A percentile compares a stretch with the other conserved stretches of the same genome.
Conservation (phyloP, 2,888 invertebrate species). For the Parnassius orleans region DNA sequence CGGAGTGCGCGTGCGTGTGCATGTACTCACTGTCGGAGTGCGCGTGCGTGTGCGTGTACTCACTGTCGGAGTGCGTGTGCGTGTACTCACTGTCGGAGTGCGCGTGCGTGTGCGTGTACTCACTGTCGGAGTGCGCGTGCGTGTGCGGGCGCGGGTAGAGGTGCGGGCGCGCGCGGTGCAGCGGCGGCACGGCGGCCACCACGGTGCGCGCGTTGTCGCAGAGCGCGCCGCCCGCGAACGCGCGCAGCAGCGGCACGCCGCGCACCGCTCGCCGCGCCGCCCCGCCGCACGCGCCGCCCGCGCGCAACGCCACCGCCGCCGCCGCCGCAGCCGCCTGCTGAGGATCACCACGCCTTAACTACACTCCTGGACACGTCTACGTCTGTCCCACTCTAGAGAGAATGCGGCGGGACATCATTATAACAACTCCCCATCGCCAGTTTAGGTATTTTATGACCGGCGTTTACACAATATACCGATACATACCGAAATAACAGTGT, state of each 20-base stretch:
- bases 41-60: slow-evolving; percentile 40
- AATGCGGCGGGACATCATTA: too few relatives aligned
- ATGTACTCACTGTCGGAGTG: neutral
- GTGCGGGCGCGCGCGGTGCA: slow-evolving; percentile 40
- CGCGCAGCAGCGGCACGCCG: slow-evolving; percentile 72
- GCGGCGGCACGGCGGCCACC: slow-evolving; percentile 78
- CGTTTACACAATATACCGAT: too few relatives aligned
- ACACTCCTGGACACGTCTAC: too few relatives aligned
- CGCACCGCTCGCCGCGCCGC: slow-evolving; percentile 34
- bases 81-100: neutral
- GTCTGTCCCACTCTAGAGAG: too few relatives aligned
- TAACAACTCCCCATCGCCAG: too few relatives aligned
- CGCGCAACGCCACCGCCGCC: slow-evolving; percentile 50
- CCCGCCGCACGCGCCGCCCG: slow-evolving; percentile 34
- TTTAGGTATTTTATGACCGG: too few relatives aligned
- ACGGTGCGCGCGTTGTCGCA: slow-evolving; percentile 88
- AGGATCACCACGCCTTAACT: too few relatives aligned
- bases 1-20: neutral
- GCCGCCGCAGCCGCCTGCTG: neutral
- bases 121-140: slow-evolving; percentile 82
- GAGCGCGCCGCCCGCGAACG: slow-evolving; percentile 87
- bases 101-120: slow-evolving; percentile 39
- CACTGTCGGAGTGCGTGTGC: slow-evolving; percentile 81
- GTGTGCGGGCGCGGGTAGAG: slow-evolving; percentile 32
- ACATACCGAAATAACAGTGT: too few relatives aligned